phyloP scores from a whole-genome alignment of 1,140 invertebrate genomes.

The Ips nitidus region DNA sequence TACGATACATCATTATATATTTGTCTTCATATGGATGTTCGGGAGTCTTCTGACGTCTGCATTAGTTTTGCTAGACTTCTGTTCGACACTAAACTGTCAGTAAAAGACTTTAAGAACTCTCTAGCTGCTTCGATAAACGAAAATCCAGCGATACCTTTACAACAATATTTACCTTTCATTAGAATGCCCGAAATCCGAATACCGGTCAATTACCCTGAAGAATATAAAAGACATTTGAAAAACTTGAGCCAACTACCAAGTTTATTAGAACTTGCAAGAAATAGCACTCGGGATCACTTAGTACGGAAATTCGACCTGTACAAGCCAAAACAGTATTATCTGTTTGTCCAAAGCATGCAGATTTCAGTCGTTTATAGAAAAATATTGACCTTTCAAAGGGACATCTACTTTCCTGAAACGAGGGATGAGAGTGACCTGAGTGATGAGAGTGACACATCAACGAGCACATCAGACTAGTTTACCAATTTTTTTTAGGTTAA shows the following conservation, averaged over 20 bases:
- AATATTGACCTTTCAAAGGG: conserved; percentile 9
- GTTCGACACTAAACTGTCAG: conserved; percentile 13
- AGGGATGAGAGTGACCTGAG: no score
- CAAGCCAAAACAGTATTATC: conserved; percentile 15
- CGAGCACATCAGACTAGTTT: no score
- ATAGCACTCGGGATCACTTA: conserved; percentile 21
- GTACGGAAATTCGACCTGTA: conserved; percentile 8
- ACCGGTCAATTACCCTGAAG: neutral
- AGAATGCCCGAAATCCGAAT: neutral
- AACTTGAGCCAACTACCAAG: conserved; percentile 11
- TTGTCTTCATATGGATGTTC: conserved; percentile 22
- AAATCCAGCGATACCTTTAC: neutral
- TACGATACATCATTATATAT: conserved; percentile 27
- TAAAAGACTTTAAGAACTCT: conserved; percentile 12
- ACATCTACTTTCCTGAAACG: no score
- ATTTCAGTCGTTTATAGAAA: conserved; percentile 17
- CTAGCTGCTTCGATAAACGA: neutral
- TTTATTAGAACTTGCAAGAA: conserved; percentile 26
- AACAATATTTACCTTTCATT: conserved; percentile 9
- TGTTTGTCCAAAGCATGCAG: conserved; percentile 13
- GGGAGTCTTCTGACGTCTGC: neutral
- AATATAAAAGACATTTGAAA: conserved; percentile 3
- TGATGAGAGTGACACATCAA: no score
- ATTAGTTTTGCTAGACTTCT: conserved; percentile 14
- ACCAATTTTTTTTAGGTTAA: no score